Percentiles rank a stretch among this genome's conserved stretches.
phyloP scores from a whole-genome alignment of 2,888 invertebrate species.

The Euplexia lucipara region DNA sequence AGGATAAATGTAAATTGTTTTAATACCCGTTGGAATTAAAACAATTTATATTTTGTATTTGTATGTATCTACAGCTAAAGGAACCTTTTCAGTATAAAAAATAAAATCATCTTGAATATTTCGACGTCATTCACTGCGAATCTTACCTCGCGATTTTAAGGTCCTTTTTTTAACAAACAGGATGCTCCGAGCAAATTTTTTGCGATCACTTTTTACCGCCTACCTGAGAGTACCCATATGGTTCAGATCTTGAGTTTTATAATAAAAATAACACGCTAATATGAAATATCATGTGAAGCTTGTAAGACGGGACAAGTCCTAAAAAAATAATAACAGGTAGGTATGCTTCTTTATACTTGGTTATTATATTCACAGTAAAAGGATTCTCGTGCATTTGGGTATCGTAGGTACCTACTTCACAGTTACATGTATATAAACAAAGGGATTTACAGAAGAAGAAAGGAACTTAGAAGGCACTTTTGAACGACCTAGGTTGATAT shows the following conservation, averaged over 20 bases:
- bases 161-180: conserved; percentile 44
- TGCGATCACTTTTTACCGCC: conserved; percentile 50
- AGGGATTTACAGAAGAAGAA: too few species aligned
- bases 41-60: too few species aligned
- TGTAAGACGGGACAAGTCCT: neutral
- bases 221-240: conserved; percentile 50
- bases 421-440: too few species aligned
- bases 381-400: too few species aligned
- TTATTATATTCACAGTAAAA: neutral
- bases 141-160: conserved; percentile 15
- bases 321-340: neutral
- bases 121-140: conserved; percentile 15
- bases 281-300: conserved; percentile 23
- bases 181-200: conserved; percentile 49
- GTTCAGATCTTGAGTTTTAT: conserved; percentile 32
- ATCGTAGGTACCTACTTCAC: too few species aligned
- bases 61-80: too few species aligned
- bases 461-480: too few species aligned
- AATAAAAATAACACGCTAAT: conserved; percentile 38
- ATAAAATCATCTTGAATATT: conserved; percentile 11
- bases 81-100: too few species aligned
- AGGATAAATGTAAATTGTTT: too few species aligned
- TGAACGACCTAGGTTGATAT: too few species aligned
- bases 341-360: neutral
- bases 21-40: too few species aligned